phyloP scores from a whole-genome alignment of 1,140 invertebrate species.

The Lepeophtheirus salmonis region DNA sequence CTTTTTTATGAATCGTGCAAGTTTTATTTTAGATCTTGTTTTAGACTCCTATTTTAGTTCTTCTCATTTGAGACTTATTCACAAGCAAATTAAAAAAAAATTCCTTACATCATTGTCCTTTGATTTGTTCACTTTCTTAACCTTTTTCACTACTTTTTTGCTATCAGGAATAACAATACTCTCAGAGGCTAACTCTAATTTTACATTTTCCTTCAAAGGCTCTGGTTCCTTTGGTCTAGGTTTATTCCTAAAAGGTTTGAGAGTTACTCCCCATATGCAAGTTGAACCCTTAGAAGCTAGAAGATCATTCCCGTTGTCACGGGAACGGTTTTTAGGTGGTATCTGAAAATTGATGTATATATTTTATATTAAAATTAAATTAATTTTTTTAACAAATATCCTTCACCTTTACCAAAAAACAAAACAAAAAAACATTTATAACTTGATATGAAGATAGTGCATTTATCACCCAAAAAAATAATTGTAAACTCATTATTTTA shows the following conservation, averaged over 20 bases:
- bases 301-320: neutral
- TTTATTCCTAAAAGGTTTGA: neutral
- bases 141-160: neutral
- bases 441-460: too few species aligned
- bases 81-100: neutral
- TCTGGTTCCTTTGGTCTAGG: neutral
- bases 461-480: too few species aligned
- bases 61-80: neutral
- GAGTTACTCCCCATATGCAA: neutral
- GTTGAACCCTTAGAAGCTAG: neutral
- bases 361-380: too few species aligned
- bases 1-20: too few species aligned
- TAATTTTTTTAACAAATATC: too few species aligned
- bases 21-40: too few species aligned
- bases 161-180: neutral
- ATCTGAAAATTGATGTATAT: neutral
- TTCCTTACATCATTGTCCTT: neutral
- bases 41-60: too few species aligned
- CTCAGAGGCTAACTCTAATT: neutral
- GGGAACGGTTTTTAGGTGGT: neutral
- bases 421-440: too few species aligned
- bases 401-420: too few species aligned
- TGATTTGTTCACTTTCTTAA: neutral
- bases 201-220: neutral
- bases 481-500: too few species aligned